Evolutionary conservation across 2,113 vertebrate genomes (phyloP).

Genomic region (Myanophis thanlyinensis): DNA sequence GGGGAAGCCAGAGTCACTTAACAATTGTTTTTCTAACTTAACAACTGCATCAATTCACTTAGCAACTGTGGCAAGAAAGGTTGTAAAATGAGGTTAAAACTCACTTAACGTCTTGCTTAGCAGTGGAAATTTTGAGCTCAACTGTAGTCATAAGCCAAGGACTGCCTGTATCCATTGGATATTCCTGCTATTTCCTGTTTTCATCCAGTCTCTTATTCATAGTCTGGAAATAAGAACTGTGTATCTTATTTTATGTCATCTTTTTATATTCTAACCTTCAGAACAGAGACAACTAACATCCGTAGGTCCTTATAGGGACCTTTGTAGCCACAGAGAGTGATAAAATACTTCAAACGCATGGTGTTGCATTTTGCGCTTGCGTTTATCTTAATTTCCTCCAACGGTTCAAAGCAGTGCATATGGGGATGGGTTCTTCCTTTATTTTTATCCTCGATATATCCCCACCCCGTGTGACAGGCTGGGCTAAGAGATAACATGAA

Average conservation of each 20-base stretch:
- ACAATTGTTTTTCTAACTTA: not conserved
- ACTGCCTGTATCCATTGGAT: not conserved
- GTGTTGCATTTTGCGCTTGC: not conserved
- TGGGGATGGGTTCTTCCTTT: not conserved
- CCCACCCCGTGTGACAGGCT: not conserved
- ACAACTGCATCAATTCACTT: not conserved
- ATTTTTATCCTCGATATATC: not conserved
- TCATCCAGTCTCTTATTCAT: not conserved
- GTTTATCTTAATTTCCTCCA: not conserved
- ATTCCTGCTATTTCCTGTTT: not conserved
- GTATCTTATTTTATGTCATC: not conserved
- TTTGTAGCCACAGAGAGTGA: not conserved
- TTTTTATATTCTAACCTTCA: not conserved
- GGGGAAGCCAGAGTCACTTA: not conserved
- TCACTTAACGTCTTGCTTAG: not conserved
- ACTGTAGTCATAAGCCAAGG: not conserved
- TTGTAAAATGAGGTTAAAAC: not conserved
- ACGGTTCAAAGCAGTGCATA: not conserved
- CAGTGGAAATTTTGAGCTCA: not conserved
- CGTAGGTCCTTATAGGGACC: not conserved
- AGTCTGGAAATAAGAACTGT: not conserved
- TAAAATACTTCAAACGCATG: not conserved
- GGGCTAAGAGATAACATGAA: not conserved
- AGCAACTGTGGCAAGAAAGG: not conserved
- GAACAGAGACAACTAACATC: not conserved